phyloP scores from a whole-genome alignment of 2,888 invertebrate genomes.

The Melinaea menophilus region DNA sequence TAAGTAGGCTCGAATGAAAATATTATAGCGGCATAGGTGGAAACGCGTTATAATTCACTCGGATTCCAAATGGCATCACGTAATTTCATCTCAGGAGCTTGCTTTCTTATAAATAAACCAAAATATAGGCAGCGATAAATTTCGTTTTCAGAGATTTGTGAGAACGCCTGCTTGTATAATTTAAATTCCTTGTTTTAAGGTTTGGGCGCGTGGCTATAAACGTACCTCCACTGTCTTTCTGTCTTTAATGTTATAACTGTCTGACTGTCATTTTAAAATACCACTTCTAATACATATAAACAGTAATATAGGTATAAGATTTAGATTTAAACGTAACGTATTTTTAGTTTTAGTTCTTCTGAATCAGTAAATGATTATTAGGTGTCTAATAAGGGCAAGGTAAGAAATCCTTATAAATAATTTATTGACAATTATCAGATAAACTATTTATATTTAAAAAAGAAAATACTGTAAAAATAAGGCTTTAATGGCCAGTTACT shows the following conservation, averaged over 20 bases:
- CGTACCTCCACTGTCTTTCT: slow-evolving; percentile 3
- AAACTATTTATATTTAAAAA: too few relatives aligned
- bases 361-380: too few relatives aligned
- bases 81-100: slow-evolving; percentile 72
- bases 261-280: not conserved
- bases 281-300: not conserved
- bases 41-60: slow-evolving; percentile 65
- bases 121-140: slow-evolving; percentile 74
- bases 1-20: slow-evolving; percentile 41
- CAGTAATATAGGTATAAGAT: not conserved
- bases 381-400: too few relatives aligned
- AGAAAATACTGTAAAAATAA: too few relatives aligned
- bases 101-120: slow-evolving; percentile 77
- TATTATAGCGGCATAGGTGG: slow-evolving; percentile 38
- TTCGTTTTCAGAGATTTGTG: slow-evolving; percentile 64
- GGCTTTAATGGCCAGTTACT: too few relatives aligned
- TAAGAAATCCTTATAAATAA: too few relatives aligned
- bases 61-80: slow-evolving; percentile 76
- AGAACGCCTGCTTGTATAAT: slow-evolving; percentile 53
- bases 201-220: slow-evolving; percentile 10
- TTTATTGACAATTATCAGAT: too few relatives aligned
- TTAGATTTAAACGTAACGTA: not conserved
- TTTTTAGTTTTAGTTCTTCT: not conserved
- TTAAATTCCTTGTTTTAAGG: slow-evolving; percentile 63
- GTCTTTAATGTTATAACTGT: slow-evolving; percentile 3